Evolutionary conservation across 2,888 invertebrate species (phyloP), one percentile per base, ranked within the genome.

Genomic region (Amphipyra berbera): DNA sequence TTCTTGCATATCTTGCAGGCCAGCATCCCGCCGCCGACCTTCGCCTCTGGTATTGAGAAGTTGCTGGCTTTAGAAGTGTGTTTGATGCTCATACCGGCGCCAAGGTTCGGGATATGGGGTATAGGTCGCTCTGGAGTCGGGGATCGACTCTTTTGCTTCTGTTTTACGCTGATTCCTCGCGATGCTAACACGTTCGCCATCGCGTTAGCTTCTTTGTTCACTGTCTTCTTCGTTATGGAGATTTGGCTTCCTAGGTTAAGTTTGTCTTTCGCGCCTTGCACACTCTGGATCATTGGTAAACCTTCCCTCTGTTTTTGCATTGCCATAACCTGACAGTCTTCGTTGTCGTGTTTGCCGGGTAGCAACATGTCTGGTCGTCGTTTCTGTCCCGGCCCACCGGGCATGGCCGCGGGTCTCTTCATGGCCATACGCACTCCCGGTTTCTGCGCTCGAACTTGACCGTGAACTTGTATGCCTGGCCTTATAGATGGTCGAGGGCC

Each of bases 131-230:
- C 92, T 1, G 95, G 93, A 33, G 92, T 89, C 0, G 95, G 91
- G 12, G 92, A 91, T 9, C 95, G 85, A 68, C 92, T 89, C 79
- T 94, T 96, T 30, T 96, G 95, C 47, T 97, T 96, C 44, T 96
- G 96, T 47, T 97, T 97, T 0, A 97, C 96, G 38, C 97, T 97
- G 58, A 97, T 97, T 2, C 97, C 97, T 67, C 97, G 93, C 6
- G 97, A 96, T 3, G 97, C 97, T 62, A 97, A 88, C 61, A 97
- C 96, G 83, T 96, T 97, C 0, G 97, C 97, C 81, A 97, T 97
- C 0, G 97, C 96, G 81, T 96, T 97, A 0, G 97, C 97, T 84
- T 97, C 97, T 41, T 96, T 96, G 79, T 96, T 96, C 50, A 96
- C 96, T 2, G 93, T 90, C 76, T 95, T 95, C 75, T 96, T 96